A percentile compares a stretch with the other conserved stretches of the same genome.
Conservation (phyloP, 2,888 invertebrate genomes). For the Meiosimyza decipiens region DNA sequence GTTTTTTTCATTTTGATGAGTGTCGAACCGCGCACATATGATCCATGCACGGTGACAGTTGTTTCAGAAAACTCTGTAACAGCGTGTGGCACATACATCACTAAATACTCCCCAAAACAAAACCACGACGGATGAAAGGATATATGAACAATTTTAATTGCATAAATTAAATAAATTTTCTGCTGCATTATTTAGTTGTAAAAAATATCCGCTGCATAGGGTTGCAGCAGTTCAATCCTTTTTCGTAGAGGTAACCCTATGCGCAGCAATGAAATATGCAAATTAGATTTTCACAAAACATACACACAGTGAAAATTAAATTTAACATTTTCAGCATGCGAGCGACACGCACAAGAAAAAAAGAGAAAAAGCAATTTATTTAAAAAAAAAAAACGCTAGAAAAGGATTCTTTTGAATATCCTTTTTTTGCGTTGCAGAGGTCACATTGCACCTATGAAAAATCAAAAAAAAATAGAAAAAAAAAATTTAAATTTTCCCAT, state of each 20-base stretch:
- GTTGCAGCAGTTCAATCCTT: slow-evolving; percentile 30
- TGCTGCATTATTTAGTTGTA: background rate
- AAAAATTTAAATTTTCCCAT: slow-evolving; percentile 17
- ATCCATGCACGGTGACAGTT: slow-evolving; percentile 18
- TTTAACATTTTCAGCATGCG: slow-evolving; percentile 39
- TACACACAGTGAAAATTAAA: slow-evolving; percentile 30
- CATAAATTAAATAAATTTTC: slow-evolving; percentile 18
- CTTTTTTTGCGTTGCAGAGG: slow-evolving; percentile 30
- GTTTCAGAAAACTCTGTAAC: background rate
- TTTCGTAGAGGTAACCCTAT: background rate
- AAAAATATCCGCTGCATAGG: background rate
- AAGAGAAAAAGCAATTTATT: background rate
- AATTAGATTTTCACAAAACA: slow-evolving; percentile 46
- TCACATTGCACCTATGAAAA: slow-evolving; percentile 28
- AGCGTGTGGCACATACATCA: slow-evolving; percentile 22
- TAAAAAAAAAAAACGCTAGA: slow-evolving; percentile 13
- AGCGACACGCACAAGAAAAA: slow-evolving; percentile 33
- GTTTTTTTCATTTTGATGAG: background rate
- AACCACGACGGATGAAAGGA: background rate
- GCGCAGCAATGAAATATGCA: slow-evolving; percentile 58
- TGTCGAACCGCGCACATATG: background rate
- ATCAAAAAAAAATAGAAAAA: background rate
- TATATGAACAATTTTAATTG: background rate
- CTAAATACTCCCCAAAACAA: background rate
- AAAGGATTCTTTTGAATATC: background rate